Conservation (phyloP, 2,113 vertebrate genomes). For the Atrichornis clamosus region DNA sequence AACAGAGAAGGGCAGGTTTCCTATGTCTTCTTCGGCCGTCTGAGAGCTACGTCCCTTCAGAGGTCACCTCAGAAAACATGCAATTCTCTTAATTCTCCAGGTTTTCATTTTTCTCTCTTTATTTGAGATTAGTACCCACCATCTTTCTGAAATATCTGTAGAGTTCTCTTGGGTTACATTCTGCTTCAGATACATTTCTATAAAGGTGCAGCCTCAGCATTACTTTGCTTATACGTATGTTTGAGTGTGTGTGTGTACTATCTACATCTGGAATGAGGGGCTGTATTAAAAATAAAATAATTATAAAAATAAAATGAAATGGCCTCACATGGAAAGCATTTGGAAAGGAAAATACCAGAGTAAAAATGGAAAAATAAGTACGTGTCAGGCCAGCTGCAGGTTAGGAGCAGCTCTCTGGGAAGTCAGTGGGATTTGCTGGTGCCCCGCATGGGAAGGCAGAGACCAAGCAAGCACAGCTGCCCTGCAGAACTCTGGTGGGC, state of each 20-base stretch:
- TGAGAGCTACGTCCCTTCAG: not conserved
- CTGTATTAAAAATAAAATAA: constrained; percentile 51
- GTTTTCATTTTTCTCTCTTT: not conserved
- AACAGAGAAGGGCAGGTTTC: not conserved
- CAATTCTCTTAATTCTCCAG: not conserved
- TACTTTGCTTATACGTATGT: not conserved
- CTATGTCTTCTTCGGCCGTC: not conserved
- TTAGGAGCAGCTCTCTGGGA: constrained; percentile 9
- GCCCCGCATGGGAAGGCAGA: not conserved
- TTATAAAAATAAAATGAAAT: constrained; percentile 54
- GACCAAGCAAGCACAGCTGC: not conserved
- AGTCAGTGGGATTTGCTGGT: constrained; percentile 42
- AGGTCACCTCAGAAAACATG: not conserved
- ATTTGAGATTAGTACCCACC: not conserved
- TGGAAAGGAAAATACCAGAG: constrained; percentile 45
- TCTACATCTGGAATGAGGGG: constrained; percentile 39
- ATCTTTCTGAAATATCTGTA: not conserved
- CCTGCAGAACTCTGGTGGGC: not conserved
- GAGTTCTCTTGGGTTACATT: not conserved
- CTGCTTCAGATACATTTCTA: not conserved
- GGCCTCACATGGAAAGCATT: constrained; percentile 43
- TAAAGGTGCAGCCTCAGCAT: constrained; percentile 8
- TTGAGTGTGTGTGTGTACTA: not conserved
- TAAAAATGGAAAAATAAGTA: constrained; percentile 61
- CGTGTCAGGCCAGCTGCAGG: constrained; percentile 39